Evolutionary conservation across 1,140 invertebrate species (phyloP), one percentile per base, ranked within the genome.

Genomic region (Drosophila takahashii): DNA sequence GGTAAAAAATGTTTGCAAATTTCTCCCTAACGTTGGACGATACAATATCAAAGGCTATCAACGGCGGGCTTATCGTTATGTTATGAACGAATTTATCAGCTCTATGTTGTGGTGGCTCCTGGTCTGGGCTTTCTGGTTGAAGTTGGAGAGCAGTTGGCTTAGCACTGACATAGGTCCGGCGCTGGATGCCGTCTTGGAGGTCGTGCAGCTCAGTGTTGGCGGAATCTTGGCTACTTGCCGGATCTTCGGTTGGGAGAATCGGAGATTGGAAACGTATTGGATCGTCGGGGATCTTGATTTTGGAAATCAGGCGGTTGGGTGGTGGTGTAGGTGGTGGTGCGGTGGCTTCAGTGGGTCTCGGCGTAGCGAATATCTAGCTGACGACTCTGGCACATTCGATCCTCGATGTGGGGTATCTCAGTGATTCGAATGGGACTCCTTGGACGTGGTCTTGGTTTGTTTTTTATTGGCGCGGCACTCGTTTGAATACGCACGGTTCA

Each of bases 11-110:
- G 80, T 84, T 89, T 89, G 85, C 80, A 53, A 84, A 77, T 90
- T 84, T 89, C 77, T 77, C 64, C 67, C 77, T 78, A 78, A 86
- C 74, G 73, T 65, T 66, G 56, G 51, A 56, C 47, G 58, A 37
- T 69, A 72, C 47, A 52, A 53, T 32, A 58, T 29, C 29, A 53
- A 34, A 39, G 53, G 61, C 41, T 47, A 51, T 71, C 50, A 54
- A 27, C 47, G 54, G 53, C 34, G 29, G 70, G 79, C 76, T 71
- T 45, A 56, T 56, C 83, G 85, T 90, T 89, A 90, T 90, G 87
- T 90, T 90, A 90, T 90, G 70, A 90, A 90, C 37, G 90, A 92
- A 85, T 92, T 91, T 84, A 91, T 84, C 77, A 90, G 69, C 69
- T 90, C 87, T 83, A 86, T 59, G 69, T 91, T 92, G 81, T 92